phyloP scores from a whole-genome alignment of 2,888 invertebrate species.

The Epirrita christyi region DNA sequence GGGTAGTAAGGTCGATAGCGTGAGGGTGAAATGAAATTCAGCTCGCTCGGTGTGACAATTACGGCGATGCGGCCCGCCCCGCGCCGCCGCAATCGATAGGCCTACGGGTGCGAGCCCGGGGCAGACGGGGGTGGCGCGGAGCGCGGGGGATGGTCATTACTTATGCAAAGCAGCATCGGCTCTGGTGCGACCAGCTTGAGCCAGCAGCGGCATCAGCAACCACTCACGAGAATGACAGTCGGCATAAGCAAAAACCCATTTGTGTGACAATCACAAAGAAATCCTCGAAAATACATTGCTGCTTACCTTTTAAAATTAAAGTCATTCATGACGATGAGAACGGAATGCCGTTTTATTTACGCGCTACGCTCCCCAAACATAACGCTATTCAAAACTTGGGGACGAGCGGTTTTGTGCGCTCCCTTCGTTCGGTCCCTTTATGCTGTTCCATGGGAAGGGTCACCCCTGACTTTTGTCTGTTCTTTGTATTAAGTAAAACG shows the following conservation, averaged over 20 bases:
- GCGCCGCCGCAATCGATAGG: conserved; percentile 89
- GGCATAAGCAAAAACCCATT: background rate
- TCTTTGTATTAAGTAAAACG: conserved; percentile 48
- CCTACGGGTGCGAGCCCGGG: conserved; percentile 86
- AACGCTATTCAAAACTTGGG: conserved; percentile 48
- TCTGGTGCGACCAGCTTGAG: conserved; percentile 47
- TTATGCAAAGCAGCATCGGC: conserved; percentile 81
- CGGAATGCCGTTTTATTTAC: conserved; percentile 22
- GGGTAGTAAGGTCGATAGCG: conserved; percentile 75
- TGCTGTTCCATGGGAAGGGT: conserved; percentile 56
- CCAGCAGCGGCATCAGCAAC: conserved; percentile 21
- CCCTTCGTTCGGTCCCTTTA: conserved; percentile 60
- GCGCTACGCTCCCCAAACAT: conserved; percentile 17
- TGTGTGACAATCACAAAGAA: background rate
- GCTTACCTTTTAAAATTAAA: conserved; percentile 10
- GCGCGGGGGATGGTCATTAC: conserved; percentile 61
- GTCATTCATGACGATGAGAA: conserved; percentile 15
- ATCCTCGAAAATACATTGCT: background rate
- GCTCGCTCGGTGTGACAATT: conserved; percentile 83
- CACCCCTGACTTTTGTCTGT: conserved; percentile 67
- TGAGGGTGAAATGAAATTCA: conserved; percentile 68
- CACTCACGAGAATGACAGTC: background rate
- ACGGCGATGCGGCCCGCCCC: conserved; percentile 83
- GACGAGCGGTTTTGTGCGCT: conserved; percentile 65
- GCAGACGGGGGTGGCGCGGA: conserved; percentile 59